phyloP scores from a whole-genome alignment of 2,888 invertebrate genomes.

The Oxyteleia sp. region DNA sequence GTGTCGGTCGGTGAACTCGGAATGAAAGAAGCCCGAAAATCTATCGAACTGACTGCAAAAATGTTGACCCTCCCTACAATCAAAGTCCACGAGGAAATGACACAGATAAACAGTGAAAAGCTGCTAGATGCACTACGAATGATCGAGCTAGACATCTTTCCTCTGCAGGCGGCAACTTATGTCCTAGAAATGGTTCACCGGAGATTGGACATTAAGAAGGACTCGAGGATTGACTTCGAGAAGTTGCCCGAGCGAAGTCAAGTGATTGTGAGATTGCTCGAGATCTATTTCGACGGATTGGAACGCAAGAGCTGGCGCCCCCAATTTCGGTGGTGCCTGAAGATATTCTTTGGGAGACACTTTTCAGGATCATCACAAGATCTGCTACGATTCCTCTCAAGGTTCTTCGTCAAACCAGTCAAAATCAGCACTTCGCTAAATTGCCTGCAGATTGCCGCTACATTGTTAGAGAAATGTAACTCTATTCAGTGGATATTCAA shows the following conservation, averaged over 20 bases:
- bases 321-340: conserved; percentile 84
- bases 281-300: conserved; percentile 84
- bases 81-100: conserved; percentile 77
- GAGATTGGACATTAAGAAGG: conserved; percentile 81
- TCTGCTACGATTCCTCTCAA: conserved; percentile 82
- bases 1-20: conserved; percentile 82
- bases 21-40: conserved; percentile 79
- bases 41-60: conserved; percentile 83
- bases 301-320: conserved; percentile 70
- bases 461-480: conserved; percentile 84
- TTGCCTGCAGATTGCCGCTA: conserved; percentile 84
- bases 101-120: conserved; percentile 83
- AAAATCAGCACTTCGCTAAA: conserved; percentile 81
- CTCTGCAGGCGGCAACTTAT: conserved; percentile 84
- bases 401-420: conserved; percentile 82
- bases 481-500: conserved; percentile 81
- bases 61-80: conserved; percentile 82
- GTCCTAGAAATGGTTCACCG: conserved; percentile 86
- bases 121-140: conserved; percentile 81
- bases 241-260: conserved; percentile 79
- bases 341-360: conserved; percentile 85
- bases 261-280: conserved; percentile 81
- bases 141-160: conserved; percentile 81
- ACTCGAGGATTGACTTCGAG: conserved; percentile 82
- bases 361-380: conserved; percentile 80